These are phyloP conservation scores for Sebastes taczanowskii DNA, from an alignment of 2,797 vertebrate species.

Conservation along the genomic window DNA sequence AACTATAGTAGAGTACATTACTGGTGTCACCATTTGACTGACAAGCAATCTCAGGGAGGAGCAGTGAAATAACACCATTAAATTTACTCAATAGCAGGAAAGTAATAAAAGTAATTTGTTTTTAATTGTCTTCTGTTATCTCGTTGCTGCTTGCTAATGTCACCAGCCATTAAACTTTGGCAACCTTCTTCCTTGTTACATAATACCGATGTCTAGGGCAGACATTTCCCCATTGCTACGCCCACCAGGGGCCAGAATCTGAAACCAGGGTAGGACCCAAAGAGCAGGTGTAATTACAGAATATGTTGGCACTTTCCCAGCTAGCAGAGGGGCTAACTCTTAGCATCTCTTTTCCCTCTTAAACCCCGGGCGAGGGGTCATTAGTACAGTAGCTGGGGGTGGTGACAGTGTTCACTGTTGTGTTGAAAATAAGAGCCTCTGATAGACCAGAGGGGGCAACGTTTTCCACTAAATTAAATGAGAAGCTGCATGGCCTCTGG, in stretches of 20 bases:
- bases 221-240: slow-evolving; percentile 35
- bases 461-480: slow-evolving; percentile 31
- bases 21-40: background rate
- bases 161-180: slow-evolving; percentile 34
- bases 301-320: slow-evolving; percentile 51
- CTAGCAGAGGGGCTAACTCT: slow-evolving; percentile 45
- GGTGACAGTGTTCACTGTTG: slow-evolving; percentile 3
- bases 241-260: slow-evolving; percentile 44
- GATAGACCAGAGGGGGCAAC: slow-evolving; percentile 25
- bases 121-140: background rate
- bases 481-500: slow-evolving; percentile 4
- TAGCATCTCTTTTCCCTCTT: slow-evolving; percentile 23
- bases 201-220: slow-evolving; percentile 47
- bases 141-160: slow-evolving; percentile 12
- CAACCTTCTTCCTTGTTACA: slow-evolving; percentile 32
- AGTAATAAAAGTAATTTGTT: background rate
- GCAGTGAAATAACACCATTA: background rate
- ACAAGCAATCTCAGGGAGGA: background rate
- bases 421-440: background rate
- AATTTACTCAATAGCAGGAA: background rate
- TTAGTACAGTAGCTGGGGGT: slow-evolving; percentile 11
- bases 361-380: slow-evolving; percentile 38
- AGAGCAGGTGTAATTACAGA: slow-evolving; percentile 72
- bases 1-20: background rate
- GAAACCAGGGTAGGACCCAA: slow-evolving; percentile 46